Percentiles rank a stretch among this genome's conserved stretches.
Conservation (phyloP, 2,888 invertebrate species). For the Lapara coniferarum region DNA sequence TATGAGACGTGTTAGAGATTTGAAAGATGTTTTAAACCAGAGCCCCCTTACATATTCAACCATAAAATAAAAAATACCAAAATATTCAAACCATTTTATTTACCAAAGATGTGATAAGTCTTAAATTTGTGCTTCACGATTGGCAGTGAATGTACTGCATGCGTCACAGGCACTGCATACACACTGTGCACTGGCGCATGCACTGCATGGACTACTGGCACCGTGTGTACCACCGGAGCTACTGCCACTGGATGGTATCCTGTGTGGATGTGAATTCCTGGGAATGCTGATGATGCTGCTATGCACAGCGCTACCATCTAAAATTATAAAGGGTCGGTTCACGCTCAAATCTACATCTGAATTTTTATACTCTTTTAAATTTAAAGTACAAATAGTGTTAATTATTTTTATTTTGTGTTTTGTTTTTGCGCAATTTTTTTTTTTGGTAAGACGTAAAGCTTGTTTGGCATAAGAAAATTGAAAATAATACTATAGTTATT, state of each 20-base stretch:
- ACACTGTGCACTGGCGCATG: conserved; percentile 44
- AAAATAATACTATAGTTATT: no score
- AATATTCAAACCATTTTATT: conserved; percentile 39
- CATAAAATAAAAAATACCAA: conserved; percentile 28
- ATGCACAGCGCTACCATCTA: neutral
- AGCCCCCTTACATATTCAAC: neutral
- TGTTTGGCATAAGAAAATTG: no score
- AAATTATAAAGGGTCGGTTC: neutral
- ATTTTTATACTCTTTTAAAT: no score
- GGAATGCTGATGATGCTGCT: conserved; percentile 23
- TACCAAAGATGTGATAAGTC: conserved; percentile 52
- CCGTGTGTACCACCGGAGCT: conserved; percentile 28
- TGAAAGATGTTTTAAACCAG: no score
- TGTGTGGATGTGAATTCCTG: conserved; percentile 36
- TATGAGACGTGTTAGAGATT: no score
- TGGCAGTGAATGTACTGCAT: conserved; percentile 37
- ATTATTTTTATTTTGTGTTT: no score
- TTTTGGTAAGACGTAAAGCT: no score
- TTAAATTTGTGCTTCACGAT: conserved; percentile 56
- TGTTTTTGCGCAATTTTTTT: no score
- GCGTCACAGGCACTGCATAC: conserved; percentile 40
- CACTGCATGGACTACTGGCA: conserved; percentile 46
- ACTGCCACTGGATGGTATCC: conserved; percentile 15
- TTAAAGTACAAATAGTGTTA: no score
- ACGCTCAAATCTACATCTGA: no score